Conservation (phyloP, 2,797 vertebrate genomes). For the Cyclura pinguis region DNA sequence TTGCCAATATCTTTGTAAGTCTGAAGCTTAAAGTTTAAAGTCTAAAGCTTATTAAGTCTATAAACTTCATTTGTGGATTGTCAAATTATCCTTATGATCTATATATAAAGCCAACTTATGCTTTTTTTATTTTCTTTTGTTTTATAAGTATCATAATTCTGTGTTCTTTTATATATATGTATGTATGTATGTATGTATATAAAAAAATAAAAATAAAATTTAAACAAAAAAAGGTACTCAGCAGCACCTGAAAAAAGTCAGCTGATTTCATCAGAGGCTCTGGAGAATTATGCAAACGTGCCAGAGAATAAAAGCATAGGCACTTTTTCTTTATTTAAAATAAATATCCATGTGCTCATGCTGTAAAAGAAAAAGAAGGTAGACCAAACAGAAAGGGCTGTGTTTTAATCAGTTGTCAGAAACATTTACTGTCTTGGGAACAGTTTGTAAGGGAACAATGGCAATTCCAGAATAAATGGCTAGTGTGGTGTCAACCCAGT, state of each 20-base stretch:
- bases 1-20: too few species aligned
- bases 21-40: too few species aligned
- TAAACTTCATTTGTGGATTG: too few species aligned
- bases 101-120: too few species aligned
- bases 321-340: slow-evolving; percentile 43
- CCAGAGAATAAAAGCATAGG: slow-evolving; percentile 3
- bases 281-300: background rate
- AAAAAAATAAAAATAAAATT: too few species aligned
- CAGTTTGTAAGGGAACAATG: background rate
- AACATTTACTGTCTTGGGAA: background rate
- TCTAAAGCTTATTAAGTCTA: too few species aligned
- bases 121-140: too few species aligned
- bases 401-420: background rate
- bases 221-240: background rate
- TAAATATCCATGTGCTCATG: slow-evolving; percentile 46
- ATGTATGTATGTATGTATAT: too few species aligned
- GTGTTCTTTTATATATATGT: too few species aligned
- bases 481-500: background rate
- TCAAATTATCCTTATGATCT: too few species aligned
- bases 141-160: too few species aligned
- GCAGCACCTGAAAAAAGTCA: background rate
- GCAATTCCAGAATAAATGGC: background rate
- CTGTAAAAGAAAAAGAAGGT: background rate
- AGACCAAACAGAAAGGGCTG: background rate
- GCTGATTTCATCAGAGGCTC: slow-evolving; percentile 3